These are phyloP conservation scores for Patiria pectinifera DNA, from an alignment of 53 echinoderm and acorn worm genomes.

Conservation along the genomic window DNA sequence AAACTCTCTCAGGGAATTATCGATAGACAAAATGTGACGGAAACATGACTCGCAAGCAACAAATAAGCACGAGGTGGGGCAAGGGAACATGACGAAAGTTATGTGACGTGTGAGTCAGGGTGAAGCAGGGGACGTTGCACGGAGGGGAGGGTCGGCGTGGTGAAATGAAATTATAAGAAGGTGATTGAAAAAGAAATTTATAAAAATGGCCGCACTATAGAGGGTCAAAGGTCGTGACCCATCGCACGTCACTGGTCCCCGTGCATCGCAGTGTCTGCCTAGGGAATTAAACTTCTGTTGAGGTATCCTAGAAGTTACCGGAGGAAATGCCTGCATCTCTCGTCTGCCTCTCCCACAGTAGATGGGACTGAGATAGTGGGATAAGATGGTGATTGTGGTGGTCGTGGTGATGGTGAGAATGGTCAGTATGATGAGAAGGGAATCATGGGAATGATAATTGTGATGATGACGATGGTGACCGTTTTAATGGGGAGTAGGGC, in stretches of 20 bases:
- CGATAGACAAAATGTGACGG: background rate
- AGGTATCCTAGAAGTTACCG: no score
- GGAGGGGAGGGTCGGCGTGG: background rate
- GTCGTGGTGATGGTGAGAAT: background rate
- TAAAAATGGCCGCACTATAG: background rate
- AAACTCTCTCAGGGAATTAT: background rate
- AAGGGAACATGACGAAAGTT: background rate
- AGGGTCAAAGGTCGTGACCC: no score
- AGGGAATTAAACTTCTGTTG: no score
- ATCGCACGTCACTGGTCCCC: no score
- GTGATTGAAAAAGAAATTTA: background rate
- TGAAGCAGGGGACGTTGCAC: background rate
- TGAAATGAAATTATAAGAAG: background rate
- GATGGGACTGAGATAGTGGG: no score
- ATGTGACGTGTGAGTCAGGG: constrained; percentile 16
- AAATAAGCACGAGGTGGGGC: background rate
- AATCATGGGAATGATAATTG: background rate
- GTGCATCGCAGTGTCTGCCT: no score
- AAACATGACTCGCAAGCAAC: background rate
- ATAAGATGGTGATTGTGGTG: background rate
- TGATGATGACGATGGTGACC: background rate
- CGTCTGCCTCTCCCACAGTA: no score
- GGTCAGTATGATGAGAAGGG: background rate
- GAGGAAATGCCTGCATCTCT: no score
- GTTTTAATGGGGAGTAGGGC: background rate